Conservation (phyloP, 2,113 vertebrate species). For the Sinocyclocheilus rhinocerous region DNA sequence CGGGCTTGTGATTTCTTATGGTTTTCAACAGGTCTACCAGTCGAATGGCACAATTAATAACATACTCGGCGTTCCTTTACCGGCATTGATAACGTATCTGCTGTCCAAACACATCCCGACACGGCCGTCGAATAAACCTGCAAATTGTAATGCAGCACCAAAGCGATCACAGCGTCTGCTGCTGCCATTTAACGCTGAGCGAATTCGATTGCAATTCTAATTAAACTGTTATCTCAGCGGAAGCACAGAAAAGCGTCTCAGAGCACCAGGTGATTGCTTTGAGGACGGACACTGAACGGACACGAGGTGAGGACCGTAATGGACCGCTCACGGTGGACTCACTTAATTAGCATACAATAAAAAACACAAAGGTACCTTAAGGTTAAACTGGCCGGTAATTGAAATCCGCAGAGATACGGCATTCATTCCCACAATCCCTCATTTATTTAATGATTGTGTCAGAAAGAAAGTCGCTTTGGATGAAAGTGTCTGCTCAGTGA, state of each 20-base stretch:
- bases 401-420: conserved; percentile 22
- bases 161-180: background rate
- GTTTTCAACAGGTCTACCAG: background rate
- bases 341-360: conserved; percentile 38
- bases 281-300: background rate
- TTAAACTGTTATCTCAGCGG: background rate
- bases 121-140: background rate
- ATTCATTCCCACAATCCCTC: conserved; percentile 13
- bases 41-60: background rate
- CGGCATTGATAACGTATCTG: background rate
- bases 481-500: background rate
- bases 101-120: conserved; percentile 18
- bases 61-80: background rate
- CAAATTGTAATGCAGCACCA: background rate
- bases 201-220: background rate
- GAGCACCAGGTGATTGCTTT: conserved; percentile 4
- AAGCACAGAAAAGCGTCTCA: background rate
- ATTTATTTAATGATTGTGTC: background rate
- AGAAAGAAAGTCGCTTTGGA: background rate
- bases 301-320: conserved; percentile 5
- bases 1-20: background rate
- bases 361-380: background rate
- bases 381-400: conserved; percentile 40
- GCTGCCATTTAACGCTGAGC: background rate
- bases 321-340: background rate